A percentile compares a stretch with the other conserved stretches of the same genome.
phyloP scores from a whole-genome alignment of 1,140 invertebrate species.

The Dolichoris vasculosae region DNA sequence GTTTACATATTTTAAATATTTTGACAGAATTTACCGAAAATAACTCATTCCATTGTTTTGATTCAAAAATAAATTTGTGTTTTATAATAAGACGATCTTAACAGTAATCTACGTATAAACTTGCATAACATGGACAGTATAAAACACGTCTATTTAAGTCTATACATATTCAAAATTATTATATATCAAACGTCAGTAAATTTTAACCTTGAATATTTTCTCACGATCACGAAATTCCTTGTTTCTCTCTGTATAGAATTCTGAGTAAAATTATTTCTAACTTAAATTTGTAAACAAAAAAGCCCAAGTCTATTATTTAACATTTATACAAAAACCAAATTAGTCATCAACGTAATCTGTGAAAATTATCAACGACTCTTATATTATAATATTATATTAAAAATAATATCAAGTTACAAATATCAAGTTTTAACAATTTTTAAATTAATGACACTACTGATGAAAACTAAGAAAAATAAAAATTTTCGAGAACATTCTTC shows the following conservation, averaged over 20 bases:
- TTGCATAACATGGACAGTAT: conserved; percentile 41
- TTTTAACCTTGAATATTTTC: conserved; percentile 49
- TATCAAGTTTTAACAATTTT: too few relatives aligned
- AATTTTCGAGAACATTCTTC: too few relatives aligned
- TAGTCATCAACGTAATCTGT: not conserved
- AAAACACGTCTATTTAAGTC: conserved; percentile 31
- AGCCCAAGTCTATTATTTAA: conserved; percentile 14
- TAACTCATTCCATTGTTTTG: conserved; percentile 32
- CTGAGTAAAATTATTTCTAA: conserved; percentile 23
- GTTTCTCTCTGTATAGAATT: conserved; percentile 12
- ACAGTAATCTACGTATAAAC: conserved; percentile 39
- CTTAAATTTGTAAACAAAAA: conserved; percentile 25
- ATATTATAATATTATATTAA: conserved; percentile 9
- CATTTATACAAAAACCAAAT: not conserved
- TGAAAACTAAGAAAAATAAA: too few relatives aligned
- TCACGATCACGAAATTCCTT: conserved; percentile 48
- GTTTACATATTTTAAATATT: not conserved
- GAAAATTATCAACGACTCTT: not conserved
- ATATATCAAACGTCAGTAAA: not conserved
- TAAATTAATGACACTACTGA: too few relatives aligned
- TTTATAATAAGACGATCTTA: conserved; percentile 10
- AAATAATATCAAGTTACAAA: too few relatives aligned
- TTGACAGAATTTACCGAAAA: not conserved
- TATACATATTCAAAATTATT: conserved; percentile 32
- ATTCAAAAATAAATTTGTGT: not conserved